Evolutionary conservation across 2,113 vertebrate species (phyloP), one percentile per base, ranked within the genome.

Genomic region (Genyomyrus donnyi): DNA sequence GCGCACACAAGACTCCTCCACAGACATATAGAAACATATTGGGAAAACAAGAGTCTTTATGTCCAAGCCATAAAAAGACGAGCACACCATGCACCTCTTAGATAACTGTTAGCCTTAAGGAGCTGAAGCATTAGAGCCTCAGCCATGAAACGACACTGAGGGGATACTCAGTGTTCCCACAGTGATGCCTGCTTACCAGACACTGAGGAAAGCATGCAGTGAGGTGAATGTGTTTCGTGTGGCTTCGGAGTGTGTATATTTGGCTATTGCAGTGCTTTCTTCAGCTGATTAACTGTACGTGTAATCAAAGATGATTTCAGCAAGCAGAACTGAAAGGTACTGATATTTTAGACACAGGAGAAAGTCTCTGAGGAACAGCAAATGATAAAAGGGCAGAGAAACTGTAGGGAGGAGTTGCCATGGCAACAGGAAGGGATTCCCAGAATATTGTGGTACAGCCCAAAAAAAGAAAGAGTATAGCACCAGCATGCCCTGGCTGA

Each of bases 351-450:
- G 84, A 50, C 48, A 86, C 48, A 2, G 46, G 24, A 11, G 84
- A 86, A 86, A 86, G 48, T 50, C 83, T 50, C 48, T 13, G 48
- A 49, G 48, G 84, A 86, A 27, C 19, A 86, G 48, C 45, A 9
- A 49, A 49, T 85, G 42, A 85, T 49, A 85, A 85, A 85, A 85
- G 83, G 46, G 83, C 83, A 85, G 46, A 42, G 74, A 27, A 48
- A 27, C 45, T 86, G 45, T 86, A 50, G 45, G 84, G 46, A 86
- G 84, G 42, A 86, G 84, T 86, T 86, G 48, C 84, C 84, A 86
- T 48, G 84, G 84, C 84, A 86, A 86, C 39, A 13, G 46, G 45
- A 45, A 21, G 46, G 83, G 46, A 49, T 85, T 21, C 0, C 83
- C 83, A n/a, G n/a, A n/a, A n/a, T n/a, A 39, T 85, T 46, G 2